Evolutionary conservation across 2,113 vertebrate species (phyloP).

Genomic region (Xenus cinereus): DNA sequence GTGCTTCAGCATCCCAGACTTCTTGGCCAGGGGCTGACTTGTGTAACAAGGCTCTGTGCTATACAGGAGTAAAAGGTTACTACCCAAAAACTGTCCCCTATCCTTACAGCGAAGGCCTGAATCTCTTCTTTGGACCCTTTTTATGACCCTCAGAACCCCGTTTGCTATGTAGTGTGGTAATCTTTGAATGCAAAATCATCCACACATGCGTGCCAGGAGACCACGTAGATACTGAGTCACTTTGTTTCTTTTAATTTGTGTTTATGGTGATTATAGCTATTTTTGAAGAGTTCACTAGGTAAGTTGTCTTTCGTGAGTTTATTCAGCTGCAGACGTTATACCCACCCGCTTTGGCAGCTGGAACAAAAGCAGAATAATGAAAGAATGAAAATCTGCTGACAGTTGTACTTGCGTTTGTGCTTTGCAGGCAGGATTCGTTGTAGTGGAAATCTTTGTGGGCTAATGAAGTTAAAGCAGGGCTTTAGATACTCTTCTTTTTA

Average conservation of each 20-base stretch:
- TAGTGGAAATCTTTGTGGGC: neutral
- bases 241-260: neutral
- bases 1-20: neutral
- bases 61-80: neutral
- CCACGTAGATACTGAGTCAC: neutral
- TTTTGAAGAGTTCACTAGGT: neutral
- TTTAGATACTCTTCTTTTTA: neutral
- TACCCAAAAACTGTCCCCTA: neutral
- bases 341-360: neutral
- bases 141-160: neutral
- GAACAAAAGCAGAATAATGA: neutral
- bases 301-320: neutral
- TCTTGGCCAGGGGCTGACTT: neutral
- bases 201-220: neutral
- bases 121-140: neutral
- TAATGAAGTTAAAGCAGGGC: neutral
- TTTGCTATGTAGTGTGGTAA: neutral
- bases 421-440: neutral
- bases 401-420: neutral
- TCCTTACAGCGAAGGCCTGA: neutral
- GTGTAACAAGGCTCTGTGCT: neutral
- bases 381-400: constrained; percentile 9
- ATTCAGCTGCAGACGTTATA: neutral
- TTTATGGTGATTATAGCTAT: neutral
- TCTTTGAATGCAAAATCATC: neutral